Evolutionary conservation across 2,888 invertebrate species (phyloP), one percentile per base, ranked within the genome.

Genomic region (Polymixis lichenea): DNA sequence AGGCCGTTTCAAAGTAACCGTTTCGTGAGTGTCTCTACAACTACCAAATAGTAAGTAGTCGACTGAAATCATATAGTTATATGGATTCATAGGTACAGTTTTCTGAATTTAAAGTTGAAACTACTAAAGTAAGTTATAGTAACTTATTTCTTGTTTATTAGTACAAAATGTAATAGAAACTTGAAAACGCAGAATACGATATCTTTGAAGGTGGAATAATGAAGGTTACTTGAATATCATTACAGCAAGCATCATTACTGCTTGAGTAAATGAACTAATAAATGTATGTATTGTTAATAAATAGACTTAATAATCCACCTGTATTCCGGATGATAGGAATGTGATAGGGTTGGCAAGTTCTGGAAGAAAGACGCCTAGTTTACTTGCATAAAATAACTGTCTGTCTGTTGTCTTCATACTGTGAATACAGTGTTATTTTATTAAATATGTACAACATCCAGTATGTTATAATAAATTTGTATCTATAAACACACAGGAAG

Each of bases 151-250:
- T 17, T 70, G 8, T 19, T n/a, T 49, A 71, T 68, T 49, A 43
- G n/a, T 28, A 51, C 6, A 51, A 51, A 38, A n/a, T 55, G 0
- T 22, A 67, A 25, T 25, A 62, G 43, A 19, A 8, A 66, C 13
- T 61, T 75, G 8, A 55, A 66, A 28, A 43, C 22, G 0, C 15
- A 56, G 25, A 56, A 61, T 58, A 58, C 56, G 19, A 13, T 17
- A 69, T 17, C n/a, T 51, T 32, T 58, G 65, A 19, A 60, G 43
- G 43, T 60, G 25, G 32, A 43, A 67, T 67, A 25, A 19, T 72
- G 62, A 68, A 78, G 78, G 67, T 72, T 62, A 77, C 53, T 25
- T 32, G 19, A 68, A 58, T 53, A 51, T 68, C 22, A 68, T 78
- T 64, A 72, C 22, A 28, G 8, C 17, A 64, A n/a, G n/a, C n/a